Percentiles rank a stretch among this genome's conserved stretches.
Conservation (phyloP, 2,113 vertebrate genomes). For the Zootoca vivipara region DNA sequence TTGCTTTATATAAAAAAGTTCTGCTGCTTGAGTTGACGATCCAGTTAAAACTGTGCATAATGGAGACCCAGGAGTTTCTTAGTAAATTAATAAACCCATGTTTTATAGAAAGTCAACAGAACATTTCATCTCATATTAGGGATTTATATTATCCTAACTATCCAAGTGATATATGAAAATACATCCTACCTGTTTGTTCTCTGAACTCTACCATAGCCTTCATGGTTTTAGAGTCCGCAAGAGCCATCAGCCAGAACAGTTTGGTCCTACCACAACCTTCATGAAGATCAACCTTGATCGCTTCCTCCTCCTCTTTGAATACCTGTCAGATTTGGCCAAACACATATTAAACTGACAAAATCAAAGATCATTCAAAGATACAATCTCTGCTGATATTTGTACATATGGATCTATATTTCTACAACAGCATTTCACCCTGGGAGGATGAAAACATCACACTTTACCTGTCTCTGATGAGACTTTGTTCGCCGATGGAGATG, state of each 20-base stretch:
- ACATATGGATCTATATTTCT: neutral
- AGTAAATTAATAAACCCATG: neutral
- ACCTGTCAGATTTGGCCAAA: constrained; percentile 80
- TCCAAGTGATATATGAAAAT: neutral
- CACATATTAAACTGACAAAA: neutral
- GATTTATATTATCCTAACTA: neutral
- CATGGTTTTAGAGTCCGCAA: constrained; percentile 99
- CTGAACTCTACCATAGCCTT: constrained; percentile 99
- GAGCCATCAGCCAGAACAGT: constrained; percentile 98
- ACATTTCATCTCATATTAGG: neutral
- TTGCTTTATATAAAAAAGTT: neutral
- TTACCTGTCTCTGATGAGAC: constrained; percentile 97
- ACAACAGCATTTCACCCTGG: neutral
- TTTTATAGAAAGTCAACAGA: neutral
- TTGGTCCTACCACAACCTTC: constrained; percentile 98
- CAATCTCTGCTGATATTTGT: neutral
- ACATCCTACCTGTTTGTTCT: constrained; percentile 91
- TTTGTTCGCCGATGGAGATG: constrained; percentile 97
- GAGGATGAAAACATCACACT: neutral
- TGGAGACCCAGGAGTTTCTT: neutral
- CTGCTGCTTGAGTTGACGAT: neutral
- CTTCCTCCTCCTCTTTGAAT: constrained; percentile 99
- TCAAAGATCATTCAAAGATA: neutral
- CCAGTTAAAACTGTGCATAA: neutral
- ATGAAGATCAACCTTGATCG: constrained; percentile 98